Evolutionary conservation across 1,140 invertebrate species (phyloP).

Genomic region (Drosophila kikkawai): DNA sequence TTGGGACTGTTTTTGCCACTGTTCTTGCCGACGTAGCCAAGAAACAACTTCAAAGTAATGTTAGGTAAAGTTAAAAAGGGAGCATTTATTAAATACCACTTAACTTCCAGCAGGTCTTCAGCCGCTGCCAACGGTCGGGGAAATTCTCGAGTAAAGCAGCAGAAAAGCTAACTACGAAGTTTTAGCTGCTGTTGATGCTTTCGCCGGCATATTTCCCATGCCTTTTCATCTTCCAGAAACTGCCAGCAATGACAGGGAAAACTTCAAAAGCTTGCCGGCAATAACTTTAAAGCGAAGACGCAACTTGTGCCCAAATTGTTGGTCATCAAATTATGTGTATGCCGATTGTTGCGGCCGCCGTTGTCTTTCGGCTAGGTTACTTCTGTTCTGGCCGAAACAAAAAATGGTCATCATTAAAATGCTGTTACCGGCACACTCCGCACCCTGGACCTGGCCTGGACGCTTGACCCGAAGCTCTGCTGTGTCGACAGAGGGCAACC

Average conservation of each 20-base stretch:
- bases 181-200: slow-evolving; percentile 54
- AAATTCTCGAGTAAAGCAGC: slow-evolving; percentile 59
- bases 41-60: slow-evolving; percentile 66
- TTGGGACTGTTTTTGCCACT: slow-evolving; percentile 3
- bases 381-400: slow-evolving; percentile 18
- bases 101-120: slow-evolving; percentile 37
- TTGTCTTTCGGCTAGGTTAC: slow-evolving; percentile 9
- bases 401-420: slow-evolving; percentile 80
- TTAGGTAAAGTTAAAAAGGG: slow-evolving; percentile 53
- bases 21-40: slow-evolving; percentile 6
- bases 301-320: slow-evolving; percentile 74
- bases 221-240: slow-evolving; percentile 51
- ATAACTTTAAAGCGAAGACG: slow-evolving; percentile 67
- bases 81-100: slow-evolving; percentile 77
- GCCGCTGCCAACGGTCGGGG: slow-evolving; percentile 7
- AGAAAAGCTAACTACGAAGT: slow-evolving; percentile 40
- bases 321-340: slow-evolving; percentile 79
- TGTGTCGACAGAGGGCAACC: slow-evolving; percentile 59
- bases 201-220: slow-evolving; percentile 66
- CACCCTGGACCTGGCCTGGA: slow-evolving; percentile 7
- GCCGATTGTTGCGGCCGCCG: slow-evolving; percentile 56
- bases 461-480: slow-evolving; percentile 43
- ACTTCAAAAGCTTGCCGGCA: slow-evolving; percentile 28
- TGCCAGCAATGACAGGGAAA: slow-evolving; percentile 44
- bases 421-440: slow-evolving; percentile 61